Percentiles rank a stretch among this genome's conserved stretches.
Evolutionary conservation across 2,797 vertebrate species (phyloP).

Genomic region (Muscicapa comitata): DNA sequence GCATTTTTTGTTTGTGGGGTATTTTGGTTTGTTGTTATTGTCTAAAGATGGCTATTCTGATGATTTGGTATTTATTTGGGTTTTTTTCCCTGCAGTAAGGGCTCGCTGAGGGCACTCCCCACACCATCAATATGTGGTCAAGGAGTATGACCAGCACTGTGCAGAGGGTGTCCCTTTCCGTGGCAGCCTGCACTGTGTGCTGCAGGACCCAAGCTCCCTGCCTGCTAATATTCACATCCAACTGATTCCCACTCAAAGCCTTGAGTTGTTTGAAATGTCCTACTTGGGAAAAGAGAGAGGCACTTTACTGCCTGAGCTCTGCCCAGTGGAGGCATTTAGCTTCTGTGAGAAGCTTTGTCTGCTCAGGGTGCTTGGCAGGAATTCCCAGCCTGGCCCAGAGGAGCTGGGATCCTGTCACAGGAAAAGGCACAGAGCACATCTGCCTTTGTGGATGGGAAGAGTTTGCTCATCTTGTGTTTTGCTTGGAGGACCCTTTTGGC

Average conservation of each 20-base stretch:
- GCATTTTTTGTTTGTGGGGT: too few relatives aligned
- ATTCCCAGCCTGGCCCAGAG: background rate
- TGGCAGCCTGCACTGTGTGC: background rate
- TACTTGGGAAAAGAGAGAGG: background rate
- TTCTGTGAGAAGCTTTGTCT: background rate
- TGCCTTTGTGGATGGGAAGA: fast-evolving
- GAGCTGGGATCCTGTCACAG: background rate
- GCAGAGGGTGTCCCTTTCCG: background rate
- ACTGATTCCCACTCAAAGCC: background rate
- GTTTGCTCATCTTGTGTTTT: background rate
- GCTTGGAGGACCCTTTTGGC: background rate
- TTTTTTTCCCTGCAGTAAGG: background rate
- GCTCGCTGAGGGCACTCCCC: background rate
- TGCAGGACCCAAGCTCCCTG: background rate
- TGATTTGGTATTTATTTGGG: background rate
- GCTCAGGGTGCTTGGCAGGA: background rate
- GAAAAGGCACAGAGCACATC: background rate
- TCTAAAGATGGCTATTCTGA: background rate
- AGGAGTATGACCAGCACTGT: fast-evolving
- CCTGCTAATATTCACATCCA: background rate
- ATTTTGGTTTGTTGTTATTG: too few relatives aligned
- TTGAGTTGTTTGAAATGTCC: background rate
- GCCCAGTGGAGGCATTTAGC: background rate
- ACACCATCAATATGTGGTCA: background rate
- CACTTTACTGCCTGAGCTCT: background rate